These are phyloP conservation scores for Lagocephalus sceleratus DNA, from an alignment of 2,797 vertebrate genomes.

Conservation along the genomic window DNA sequence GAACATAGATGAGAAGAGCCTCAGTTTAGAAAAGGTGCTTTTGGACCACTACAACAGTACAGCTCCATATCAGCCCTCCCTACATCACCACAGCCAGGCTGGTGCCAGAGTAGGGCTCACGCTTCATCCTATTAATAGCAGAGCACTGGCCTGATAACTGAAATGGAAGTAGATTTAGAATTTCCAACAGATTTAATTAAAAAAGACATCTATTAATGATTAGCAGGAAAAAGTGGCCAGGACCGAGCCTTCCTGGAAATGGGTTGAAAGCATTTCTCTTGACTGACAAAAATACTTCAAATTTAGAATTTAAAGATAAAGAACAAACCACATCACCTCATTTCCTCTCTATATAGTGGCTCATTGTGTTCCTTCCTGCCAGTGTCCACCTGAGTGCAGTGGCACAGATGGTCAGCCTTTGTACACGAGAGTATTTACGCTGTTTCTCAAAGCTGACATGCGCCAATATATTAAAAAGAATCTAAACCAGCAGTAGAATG, in stretches of 20 bases:
- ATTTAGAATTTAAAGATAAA: background rate
- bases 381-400: slow-evolving; percentile 48
- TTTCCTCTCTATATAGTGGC: slow-evolving; percentile 47
- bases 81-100: background rate
- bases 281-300: background rate
- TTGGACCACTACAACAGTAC: no score
- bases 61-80: background rate
- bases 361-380: slow-evolving; percentile 65
- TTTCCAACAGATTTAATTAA: slow-evolving; percentile 41
- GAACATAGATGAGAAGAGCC: background rate
- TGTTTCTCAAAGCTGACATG: slow-evolving; percentile 51
- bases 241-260: background rate
- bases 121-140: slow-evolving; percentile 50
- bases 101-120: slow-evolving; percentile 5
- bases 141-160: slow-evolving; percentile 37
- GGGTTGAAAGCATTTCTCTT: background rate
- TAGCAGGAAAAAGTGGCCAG: background rate
- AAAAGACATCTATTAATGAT: slow-evolving; percentile 39
- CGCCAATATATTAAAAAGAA: no score
- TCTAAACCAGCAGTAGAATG: background rate
- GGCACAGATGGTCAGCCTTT: slow-evolving; percentile 50
- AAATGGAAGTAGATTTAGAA: slow-evolving; percentile 33
- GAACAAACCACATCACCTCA: slow-evolving; percentile 28
- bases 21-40: background rate
- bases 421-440: slow-evolving; percentile 23